A percentile compares a stretch with the other conserved stretches of the same genome.
Evolutionary conservation across 2,113 vertebrate genomes (phyloP).

Genomic region (Sceloporus tristichus): DNA sequence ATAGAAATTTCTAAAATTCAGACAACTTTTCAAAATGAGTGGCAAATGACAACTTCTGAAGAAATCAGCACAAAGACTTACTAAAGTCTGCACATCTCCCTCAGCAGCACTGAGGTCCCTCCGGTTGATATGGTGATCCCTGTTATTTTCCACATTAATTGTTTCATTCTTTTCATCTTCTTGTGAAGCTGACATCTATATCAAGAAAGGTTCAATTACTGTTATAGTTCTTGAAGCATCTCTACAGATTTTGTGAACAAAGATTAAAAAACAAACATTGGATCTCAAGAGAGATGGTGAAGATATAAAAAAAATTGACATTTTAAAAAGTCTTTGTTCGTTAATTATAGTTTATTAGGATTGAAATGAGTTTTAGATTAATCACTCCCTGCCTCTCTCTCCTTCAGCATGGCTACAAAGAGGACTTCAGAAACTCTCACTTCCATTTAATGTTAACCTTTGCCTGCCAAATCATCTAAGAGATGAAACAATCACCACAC

Average conservation of each 20-base stretch:
- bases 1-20: background rate
- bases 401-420: background rate
- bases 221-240: background rate
- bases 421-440: background rate
- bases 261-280: background rate
- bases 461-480: background rate
- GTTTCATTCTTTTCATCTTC: conserved; percentile 82
- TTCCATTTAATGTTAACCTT: background rate
- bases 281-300: background rate
- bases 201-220: conserved; percentile 4
- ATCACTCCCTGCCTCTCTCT: background rate
- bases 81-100: conserved; percentile 85
- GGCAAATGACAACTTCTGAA: background rate
- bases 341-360: background rate
- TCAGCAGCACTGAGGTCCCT: conserved; percentile 79
- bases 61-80: conserved; percentile 57
- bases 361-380: background rate
- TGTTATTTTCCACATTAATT: conserved; percentile 70
- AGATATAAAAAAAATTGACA: background rate
- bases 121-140: conserved; percentile 75
- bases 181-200: conserved; percentile 73
- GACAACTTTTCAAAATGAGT: background rate
- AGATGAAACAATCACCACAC: background rate
- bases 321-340: background rate
- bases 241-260: background rate